These are phyloP conservation scores for Halictus quadricinctus DNA, from an alignment of 2,888 invertebrate species.

Conservation along the genomic window DNA sequence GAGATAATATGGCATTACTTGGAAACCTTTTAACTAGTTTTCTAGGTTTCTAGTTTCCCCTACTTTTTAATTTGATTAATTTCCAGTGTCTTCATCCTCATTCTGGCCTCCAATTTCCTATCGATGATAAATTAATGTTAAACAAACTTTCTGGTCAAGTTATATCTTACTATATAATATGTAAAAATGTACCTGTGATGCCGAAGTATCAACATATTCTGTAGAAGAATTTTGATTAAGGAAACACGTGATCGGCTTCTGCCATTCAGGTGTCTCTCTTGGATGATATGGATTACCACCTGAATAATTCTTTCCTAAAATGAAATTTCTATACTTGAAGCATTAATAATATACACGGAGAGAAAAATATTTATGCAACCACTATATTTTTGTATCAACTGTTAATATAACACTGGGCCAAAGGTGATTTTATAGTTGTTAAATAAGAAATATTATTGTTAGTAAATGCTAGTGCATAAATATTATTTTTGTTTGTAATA, in stretches of 20 bases:
- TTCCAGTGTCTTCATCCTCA: slow-evolving; percentile 1
- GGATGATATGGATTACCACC: slow-evolving; percentile 84
- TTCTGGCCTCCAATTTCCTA: slow-evolving; percentile 20
- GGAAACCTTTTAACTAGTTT: background rate
- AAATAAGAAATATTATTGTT: background rate
- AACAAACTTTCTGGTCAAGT: background rate
- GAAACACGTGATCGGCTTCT: slow-evolving; percentile 84
- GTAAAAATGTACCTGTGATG: slow-evolving; percentile 30
- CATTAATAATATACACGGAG: background rate
- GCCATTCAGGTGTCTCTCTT: slow-evolving; percentile 85
- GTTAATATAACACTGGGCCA: background rate
- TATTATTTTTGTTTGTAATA: background rate
- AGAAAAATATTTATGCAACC: background rate
- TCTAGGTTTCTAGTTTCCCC: too few species aligned
- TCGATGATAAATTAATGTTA: background rate
- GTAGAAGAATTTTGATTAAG: slow-evolving; percentile 47
- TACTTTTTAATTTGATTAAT: slow-evolving; percentile 18
- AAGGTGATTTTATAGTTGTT: background rate
- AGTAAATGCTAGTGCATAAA: background rate
- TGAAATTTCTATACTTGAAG: slow-evolving; percentile 3
- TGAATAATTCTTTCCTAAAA: slow-evolving; percentile 52
- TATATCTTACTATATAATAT: background rate
- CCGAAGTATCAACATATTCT: background rate
- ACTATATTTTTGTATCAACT: background rate
- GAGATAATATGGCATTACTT: background rate